Percentiles rank a stretch among this genome's conserved stretches.
These are phyloP conservation scores for Eptesicus fuscus DNA, from an alignment of 2,113 vertebrate species.

Conservation along the genomic window DNA sequence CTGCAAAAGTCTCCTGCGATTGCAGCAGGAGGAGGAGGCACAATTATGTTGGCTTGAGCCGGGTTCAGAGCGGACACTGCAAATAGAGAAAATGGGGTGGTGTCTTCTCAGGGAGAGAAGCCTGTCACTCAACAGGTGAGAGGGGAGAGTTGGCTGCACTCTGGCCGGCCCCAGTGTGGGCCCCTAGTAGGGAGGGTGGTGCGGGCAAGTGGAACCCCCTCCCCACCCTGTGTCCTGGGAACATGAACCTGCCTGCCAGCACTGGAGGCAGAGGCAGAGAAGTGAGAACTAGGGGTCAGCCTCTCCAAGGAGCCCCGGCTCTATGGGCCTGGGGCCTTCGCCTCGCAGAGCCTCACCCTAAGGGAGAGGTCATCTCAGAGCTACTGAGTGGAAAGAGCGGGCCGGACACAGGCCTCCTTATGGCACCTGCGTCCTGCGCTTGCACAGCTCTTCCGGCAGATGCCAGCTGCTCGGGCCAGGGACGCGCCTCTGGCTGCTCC, in stretches of 20 bases:
- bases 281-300: not conserved
- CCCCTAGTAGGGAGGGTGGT: accelerated
- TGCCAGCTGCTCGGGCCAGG: accelerated
- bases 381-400: not conserved
- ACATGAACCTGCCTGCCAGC: not conserved
- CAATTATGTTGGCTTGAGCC: too few relatives aligned
- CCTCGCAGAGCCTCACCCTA: not conserved
- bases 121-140: not conserved
- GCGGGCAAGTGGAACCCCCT: accelerated
- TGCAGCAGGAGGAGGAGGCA: not conserved
- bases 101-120: not conserved
- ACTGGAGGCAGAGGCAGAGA: not conserved
- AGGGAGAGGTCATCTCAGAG: not conserved
- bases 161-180: not conserved
- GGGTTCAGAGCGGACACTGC: not conserved
- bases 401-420: accelerated
- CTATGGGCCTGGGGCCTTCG: not conserved
- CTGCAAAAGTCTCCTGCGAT: not conserved
- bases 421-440: accelerated
- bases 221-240: not conserved
- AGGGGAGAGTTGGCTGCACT: too few relatives aligned
- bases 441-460: not conserved
- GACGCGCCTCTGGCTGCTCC: accelerated
- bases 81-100: not conserved
- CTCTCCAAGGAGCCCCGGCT: too few relatives aligned